Evolutionary conservation across 2,113 vertebrate genomes (phyloP).

Genomic region (Plecotus auritus): DNA sequence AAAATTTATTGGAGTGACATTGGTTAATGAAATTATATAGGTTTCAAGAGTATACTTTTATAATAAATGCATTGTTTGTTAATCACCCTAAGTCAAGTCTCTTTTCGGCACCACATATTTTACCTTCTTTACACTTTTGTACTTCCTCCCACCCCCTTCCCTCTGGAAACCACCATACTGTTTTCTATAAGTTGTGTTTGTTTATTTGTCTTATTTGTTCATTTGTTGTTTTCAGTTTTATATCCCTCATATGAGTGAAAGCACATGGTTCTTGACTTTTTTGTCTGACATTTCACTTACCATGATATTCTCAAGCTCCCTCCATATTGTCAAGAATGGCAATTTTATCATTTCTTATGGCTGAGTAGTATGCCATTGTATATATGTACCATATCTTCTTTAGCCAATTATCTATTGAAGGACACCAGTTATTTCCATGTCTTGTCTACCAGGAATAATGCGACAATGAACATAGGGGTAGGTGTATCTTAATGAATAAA

Average conservation of each 20-base stretch:
- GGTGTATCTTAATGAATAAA: neutral
- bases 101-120: neutral
- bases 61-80: neutral
- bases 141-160: neutral
- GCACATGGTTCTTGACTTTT: neutral
- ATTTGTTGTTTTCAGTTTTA: neutral
- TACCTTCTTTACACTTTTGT: neutral
- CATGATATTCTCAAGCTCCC: neutral
- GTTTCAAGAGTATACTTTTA: neutral
- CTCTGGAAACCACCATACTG: neutral
- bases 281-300: neutral
- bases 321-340: neutral
- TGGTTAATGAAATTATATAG: neutral
- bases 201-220: neutral
- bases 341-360: neutral
- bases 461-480: neutral
- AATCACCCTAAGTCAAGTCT: neutral
- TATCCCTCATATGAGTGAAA: neutral
- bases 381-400: neutral
- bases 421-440: neutral
- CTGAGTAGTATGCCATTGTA: neutral
- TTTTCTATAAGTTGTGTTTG: neutral
- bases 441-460: neutral
- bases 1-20: neutral
- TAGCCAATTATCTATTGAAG: neutral